These are phyloP conservation scores for Atta colombica DNA, from an alignment of 1,140 invertebrate genomes.

Conservation along the genomic window DNA sequence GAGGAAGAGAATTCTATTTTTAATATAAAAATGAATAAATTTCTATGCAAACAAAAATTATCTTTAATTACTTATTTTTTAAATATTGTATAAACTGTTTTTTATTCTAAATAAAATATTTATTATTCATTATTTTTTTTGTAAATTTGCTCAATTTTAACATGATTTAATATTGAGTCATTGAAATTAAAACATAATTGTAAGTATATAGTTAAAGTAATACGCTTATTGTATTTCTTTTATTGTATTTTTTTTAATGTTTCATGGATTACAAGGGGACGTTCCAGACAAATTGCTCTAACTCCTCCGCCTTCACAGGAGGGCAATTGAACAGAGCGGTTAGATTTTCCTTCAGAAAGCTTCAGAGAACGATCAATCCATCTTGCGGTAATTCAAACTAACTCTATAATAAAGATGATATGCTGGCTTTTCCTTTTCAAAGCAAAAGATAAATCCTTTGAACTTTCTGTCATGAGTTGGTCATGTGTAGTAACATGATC, in stretches of 20 bases:
- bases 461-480: background rate
- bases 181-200: conserved; percentile 18
- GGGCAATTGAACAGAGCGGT: conserved; percentile 37
- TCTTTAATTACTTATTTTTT: background rate
- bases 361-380: background rate
- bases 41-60: background rate
- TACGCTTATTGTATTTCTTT: background rate
- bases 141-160: background rate
- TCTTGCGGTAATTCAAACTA: conserved; percentile 4
- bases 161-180: background rate
- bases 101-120: conserved; percentile 15
- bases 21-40: background rate
- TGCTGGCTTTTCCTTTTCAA: conserved; percentile 37
- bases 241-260: conserved; percentile 2
- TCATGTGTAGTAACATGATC: background rate
- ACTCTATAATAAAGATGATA: conserved; percentile 52
- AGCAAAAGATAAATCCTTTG: conserved; percentile 3
- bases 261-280: background rate
- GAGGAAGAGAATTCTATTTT: background rate
- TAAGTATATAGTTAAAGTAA: background rate
- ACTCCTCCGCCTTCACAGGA: conserved; percentile 19
- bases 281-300: conserved; percentile 38
- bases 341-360: conserved; percentile 26
- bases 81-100: background rate
- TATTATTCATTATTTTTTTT: background rate